A percentile compares a stretch with the other conserved stretches of the same genome.
phyloP scores from a whole-genome alignment of 1,140 invertebrate species.

The Drosophila nigromelanica region DNA sequence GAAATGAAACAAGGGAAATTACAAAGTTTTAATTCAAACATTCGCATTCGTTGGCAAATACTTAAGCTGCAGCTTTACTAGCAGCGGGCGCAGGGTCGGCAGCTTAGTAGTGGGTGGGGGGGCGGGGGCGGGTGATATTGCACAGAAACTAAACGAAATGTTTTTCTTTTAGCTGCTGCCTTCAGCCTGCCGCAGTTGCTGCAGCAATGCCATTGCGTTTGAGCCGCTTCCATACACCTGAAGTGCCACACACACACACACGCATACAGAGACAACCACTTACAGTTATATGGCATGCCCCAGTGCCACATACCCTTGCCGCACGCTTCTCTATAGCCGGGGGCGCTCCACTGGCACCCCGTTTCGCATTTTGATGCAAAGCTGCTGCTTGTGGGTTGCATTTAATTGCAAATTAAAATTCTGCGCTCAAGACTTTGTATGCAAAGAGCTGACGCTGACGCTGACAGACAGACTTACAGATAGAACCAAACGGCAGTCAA shows the following conservation, averaged over 20 bases:
- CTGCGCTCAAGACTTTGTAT: slow-evolving; percentile 81
- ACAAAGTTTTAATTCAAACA: slow-evolving; percentile 83
- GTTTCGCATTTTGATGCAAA: slow-evolving; percentile 75
- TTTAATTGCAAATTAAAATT: slow-evolving; percentile 83
- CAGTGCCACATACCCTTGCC: slow-evolving; percentile 7
- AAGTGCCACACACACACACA: slow-evolving; percentile 21
- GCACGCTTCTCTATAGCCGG: slow-evolving; percentile 5
- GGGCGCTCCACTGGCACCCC: slow-evolving; percentile 23
- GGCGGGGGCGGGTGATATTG: slow-evolving; percentile 17
- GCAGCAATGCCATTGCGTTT: slow-evolving; percentile 13
- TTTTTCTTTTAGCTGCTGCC: slow-evolving; percentile 58
- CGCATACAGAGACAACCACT: neutral
- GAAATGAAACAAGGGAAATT: slow-evolving; percentile 82
- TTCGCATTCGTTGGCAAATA: slow-evolving; percentile 79
- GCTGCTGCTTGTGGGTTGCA: slow-evolving; percentile 79
- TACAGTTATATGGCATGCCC: neutral
- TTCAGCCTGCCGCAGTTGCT: slow-evolving; percentile 10
- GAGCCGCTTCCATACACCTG: slow-evolving; percentile 30
- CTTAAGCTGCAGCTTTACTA: slow-evolving; percentile 71
- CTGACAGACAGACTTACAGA: slow-evolving; percentile 19
- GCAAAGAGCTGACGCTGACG: slow-evolving; percentile 54
- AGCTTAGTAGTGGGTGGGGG: neutral
- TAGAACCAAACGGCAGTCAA: slow-evolving; percentile 17
- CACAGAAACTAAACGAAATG: slow-evolving; percentile 61
- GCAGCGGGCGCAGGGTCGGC: slow-evolving; percentile 1